These are phyloP conservation scores for Haliclystus octoradiatus DNA, from an alignment of 30 jellyfish, hydroid and myxozoan genomes.

Conservation along the genomic window DNA sequence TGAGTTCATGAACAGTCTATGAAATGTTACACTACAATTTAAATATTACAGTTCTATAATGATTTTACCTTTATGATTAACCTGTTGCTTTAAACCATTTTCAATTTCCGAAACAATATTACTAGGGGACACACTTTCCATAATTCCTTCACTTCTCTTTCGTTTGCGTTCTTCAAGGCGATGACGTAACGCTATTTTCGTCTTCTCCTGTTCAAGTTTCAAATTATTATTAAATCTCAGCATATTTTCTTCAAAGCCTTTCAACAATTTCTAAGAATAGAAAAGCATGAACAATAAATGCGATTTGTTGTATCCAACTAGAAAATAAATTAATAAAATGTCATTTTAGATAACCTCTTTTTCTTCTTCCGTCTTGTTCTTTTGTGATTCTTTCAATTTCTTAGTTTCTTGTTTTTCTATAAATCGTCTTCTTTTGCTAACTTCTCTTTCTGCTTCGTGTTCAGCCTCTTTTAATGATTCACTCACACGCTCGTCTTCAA, in stretches of 20 bases:
- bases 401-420: constrained; percentile 60
- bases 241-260: constrained; percentile 79
- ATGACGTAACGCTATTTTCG: constrained; percentile 74
- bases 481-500: constrained; percentile 70
- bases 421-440: constrained; percentile 35
- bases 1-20: no score
- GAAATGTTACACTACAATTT: no score
- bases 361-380: neutral
- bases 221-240: constrained; percentile 56
- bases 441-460: constrained; percentile 75
- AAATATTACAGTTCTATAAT: no score
- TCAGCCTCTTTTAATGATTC: constrained; percentile 82
- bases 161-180: constrained; percentile 73
- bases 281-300: neutral
- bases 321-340: neutral
- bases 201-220: constrained; percentile 81
- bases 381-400: neutral
- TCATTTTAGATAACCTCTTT: neutral
- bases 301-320: no score
- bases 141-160: no score
- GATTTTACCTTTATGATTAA: no score
- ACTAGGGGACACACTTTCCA: no score
- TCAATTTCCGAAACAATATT: no score
- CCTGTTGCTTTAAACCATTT: no score
- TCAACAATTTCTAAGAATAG: constrained; percentile 49